These are phyloP conservation scores for Potorous gilbertii DNA, from an alignment of 2,797 vertebrate genomes.

Conservation along the genomic window DNA sequence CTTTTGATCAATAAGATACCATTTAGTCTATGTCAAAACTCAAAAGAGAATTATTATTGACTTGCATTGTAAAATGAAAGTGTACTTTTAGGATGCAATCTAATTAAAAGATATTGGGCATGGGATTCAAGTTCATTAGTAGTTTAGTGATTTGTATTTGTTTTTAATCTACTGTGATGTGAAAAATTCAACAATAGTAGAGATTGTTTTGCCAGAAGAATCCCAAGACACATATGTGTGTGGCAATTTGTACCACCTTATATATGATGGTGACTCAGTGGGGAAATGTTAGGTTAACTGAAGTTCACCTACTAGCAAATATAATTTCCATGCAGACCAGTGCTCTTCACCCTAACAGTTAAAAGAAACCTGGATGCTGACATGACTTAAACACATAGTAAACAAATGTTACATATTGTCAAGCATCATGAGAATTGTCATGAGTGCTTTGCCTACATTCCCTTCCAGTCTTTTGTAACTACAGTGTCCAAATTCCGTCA, in stretches of 20 bases:
- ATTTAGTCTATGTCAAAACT: neutral
- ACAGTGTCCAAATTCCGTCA: neutral
- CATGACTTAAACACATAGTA: neutral
- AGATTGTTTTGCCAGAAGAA: constrained; percentile 41
- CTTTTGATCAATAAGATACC: constrained; percentile 19
- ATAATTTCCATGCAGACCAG: constrained; percentile 10
- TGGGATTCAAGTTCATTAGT: constrained; percentile 33
- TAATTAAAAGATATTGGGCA: constrained; percentile 24
- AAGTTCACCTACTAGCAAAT: constrained; percentile 16
- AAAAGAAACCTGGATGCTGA: neutral
- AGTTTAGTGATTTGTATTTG: neutral
- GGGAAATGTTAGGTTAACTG: constrained; percentile 18
- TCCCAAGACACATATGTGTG: constrained; percentile 2
- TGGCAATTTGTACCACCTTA: neutral
- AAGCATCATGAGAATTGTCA: neutral
- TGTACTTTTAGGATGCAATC: neutral
- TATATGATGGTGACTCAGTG: constrained; percentile 22
- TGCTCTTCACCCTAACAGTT: constrained; percentile 27
- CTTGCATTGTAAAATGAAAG: constrained; percentile 18
- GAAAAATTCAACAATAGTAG: constrained; percentile 36
- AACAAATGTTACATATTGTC: neutral
- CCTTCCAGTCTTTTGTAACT: neutral
- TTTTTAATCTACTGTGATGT: constrained; percentile 32
- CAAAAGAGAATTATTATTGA: constrained; percentile 17
- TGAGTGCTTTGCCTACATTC: neutral